These are phyloP conservation scores for Lordiphosa andalusiaca DNA, from an alignment of 2,888 invertebrate genomes.

Conservation along the genomic window DNA sequence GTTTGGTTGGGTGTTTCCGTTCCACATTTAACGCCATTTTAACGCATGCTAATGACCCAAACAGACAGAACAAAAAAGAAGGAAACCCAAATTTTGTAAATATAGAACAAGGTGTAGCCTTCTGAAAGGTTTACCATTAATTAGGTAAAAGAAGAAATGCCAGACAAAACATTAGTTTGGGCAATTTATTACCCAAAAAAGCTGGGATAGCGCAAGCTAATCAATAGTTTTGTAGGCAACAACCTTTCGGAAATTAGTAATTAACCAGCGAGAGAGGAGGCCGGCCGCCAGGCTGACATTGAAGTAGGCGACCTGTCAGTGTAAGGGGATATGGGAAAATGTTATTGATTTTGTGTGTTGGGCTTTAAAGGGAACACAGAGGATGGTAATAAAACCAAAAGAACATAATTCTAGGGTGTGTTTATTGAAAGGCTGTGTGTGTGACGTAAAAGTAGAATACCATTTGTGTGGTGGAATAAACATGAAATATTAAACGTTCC, in stretches of 20 bases:
- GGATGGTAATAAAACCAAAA: neutral
- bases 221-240: slow-evolving; percentile 34
- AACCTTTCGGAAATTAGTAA: slow-evolving; percentile 32
- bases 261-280: slow-evolving; percentile 21
- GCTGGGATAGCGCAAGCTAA: slow-evolving; percentile 26
- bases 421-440: neutral
- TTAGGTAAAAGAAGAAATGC: slow-evolving; percentile 51
- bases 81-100: slow-evolving; percentile 12
- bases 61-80: slow-evolving; percentile 16
- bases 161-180: slow-evolving; percentile 68
- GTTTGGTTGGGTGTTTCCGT: slow-evolving; percentile 52
- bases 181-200: slow-evolving; percentile 59
- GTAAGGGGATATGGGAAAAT: slow-evolving; percentile 2
- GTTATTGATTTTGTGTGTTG: slow-evolving; percentile 6
- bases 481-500: too few species aligned
- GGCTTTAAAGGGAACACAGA: slow-evolving; percentile 2
- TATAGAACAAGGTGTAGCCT: slow-evolving; percentile 64
- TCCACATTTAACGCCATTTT: slow-evolving; percentile 73
- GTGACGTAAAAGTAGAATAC: neutral
- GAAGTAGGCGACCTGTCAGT: neutral
- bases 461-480: too few species aligned
- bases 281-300: slow-evolving; percentile 11
- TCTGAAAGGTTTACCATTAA: slow-evolving; percentile 73
- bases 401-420: slow-evolving; percentile 2
- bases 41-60: slow-evolving; percentile 69